Base-by-base conservation (phyloP, 1,140 invertebrate species). In the Phymastichus coffea region DNA sequence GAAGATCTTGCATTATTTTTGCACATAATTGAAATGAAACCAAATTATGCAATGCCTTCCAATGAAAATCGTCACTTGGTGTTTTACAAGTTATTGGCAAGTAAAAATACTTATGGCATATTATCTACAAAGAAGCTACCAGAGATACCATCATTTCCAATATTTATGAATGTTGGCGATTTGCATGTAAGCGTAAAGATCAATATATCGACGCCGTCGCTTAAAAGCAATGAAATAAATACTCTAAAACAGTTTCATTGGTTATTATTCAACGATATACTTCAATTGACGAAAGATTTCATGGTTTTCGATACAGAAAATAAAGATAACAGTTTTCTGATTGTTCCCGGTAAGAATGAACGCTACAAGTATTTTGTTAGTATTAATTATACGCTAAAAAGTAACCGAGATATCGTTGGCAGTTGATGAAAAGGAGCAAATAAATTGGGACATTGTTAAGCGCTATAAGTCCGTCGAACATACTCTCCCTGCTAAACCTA, bases 91-190 rank as follows among this genome's bases (percentile, higher is more conserved):
- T 44, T 78, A n/a, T 46, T 81, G 4, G 53, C 51, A 6, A 35
- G 57, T 10, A 38, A 46, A 7, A 48, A 75, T 8, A 73, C 82
- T 17, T 89, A 77, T 70, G 87, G 82, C 0, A 75, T 91, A 17
- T 63, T 90, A 3, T 83, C 87, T 0, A 63, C 77, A 1, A 83
- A 85, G 7, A 68, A 67, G 12, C 70, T 90, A 47, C 84, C 86
- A 2, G 65, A 74, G 15, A 75, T 91, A 20, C 87, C 88, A 48
- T 73, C 82, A 41, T 98, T 98, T 82, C 91, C 95, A 0, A 83
- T 97, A 49, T 98, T 89, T 71, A 87, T 93, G 43, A 84, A 88
- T 17, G 86, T 89, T 17, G 95, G 95, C 0, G 86, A 93, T 75
- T 81, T 97, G 2, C 78, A 80, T 43, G 86, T 93, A 14, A 67